Evolutionary conservation across 2,888 invertebrate species (phyloP).

Genomic region (Cryptocephalus primarius): DNA sequence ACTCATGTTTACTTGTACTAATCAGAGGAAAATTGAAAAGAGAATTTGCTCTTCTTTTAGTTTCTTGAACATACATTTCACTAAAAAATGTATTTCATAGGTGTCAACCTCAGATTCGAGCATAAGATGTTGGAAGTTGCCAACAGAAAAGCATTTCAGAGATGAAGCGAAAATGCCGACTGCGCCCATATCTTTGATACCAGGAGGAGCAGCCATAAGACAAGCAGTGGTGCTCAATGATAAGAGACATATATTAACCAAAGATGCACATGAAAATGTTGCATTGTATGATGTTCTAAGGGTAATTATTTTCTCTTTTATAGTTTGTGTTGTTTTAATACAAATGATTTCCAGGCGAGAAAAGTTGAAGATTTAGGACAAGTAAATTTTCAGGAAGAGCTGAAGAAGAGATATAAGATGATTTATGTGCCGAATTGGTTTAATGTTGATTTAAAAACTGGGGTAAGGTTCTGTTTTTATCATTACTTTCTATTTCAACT

Average conservation of each 20-base stretch:
- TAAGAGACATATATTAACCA: conserved; percentile 89
- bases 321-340: background rate
- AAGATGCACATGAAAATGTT: conserved; percentile 85
- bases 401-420: conserved; percentile 83
- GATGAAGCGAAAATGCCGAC: conserved; percentile 32
- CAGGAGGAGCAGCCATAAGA: conserved; percentile 88
- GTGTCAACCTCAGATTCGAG: conserved; percentile 57
- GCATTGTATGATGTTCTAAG: conserved; percentile 90
- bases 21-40: too few species aligned
- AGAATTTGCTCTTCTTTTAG: too few species aligned
- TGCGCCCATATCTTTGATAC: conserved; percentile 44
- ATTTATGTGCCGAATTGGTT: conserved; percentile 99
- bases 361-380: conserved; percentile 87
- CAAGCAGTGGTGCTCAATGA: conserved; percentile 91
- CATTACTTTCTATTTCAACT: too few species aligned
- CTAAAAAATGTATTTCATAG: conserved; percentile 15
- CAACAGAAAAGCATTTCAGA: conserved; percentile 34
- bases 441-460: conserved; percentile 96
- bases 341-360: conserved; percentile 34
- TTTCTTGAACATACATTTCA: background rate
- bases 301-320: conserved; percentile 35
- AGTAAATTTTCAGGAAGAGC: conserved; percentile 86
- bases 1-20: too few species aligned
- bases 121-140: conserved; percentile 38
- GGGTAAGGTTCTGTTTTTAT: conserved; percentile 29